Evolutionary conservation across 2,797 vertebrate genomes (phyloP).

Genomic region (Morelia viridis): DNA sequence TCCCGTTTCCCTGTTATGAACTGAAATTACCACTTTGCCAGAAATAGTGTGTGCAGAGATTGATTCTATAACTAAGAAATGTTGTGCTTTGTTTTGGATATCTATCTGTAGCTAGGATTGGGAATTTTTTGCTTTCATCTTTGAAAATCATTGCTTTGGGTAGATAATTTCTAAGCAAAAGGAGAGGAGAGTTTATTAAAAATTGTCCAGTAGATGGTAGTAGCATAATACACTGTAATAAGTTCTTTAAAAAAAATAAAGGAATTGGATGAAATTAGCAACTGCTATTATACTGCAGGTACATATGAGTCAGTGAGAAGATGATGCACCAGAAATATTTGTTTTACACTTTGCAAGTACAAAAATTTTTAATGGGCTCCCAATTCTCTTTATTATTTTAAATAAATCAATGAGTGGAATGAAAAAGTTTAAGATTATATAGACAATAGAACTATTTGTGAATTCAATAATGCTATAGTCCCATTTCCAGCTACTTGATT

Average conservation of each 20-base stretch:
- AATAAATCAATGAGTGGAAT: neutral
- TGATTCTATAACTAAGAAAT: neutral
- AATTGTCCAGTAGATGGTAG: slow-evolving; percentile 70
- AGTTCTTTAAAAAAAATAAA: neutral
- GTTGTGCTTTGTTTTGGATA: neutral
- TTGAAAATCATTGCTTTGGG: neutral
- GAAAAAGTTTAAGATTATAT: neutral
- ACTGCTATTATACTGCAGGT: neutral
- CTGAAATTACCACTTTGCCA: neutral
- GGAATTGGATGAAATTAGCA: neutral
- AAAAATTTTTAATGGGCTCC: slow-evolving; percentile 11
- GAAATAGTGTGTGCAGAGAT: neutral
- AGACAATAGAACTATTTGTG: neutral
- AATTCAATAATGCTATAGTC: neutral
- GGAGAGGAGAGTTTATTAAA: neutral
- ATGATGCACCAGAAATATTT: slow-evolving; percentile 15
- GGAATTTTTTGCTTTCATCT: neutral
- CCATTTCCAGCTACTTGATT: neutral
- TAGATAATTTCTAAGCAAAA: neutral
- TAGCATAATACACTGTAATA: slow-evolving; percentile 47
- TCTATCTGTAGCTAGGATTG: neutral
- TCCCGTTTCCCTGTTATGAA: neutral
- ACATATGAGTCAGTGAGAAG: neutral
- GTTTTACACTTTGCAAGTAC: neutral
- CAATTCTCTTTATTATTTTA: neutral